Evolutionary conservation across 2,113 vertebrate genomes (phyloP).

Genomic region (Candoia aspera): DNA sequence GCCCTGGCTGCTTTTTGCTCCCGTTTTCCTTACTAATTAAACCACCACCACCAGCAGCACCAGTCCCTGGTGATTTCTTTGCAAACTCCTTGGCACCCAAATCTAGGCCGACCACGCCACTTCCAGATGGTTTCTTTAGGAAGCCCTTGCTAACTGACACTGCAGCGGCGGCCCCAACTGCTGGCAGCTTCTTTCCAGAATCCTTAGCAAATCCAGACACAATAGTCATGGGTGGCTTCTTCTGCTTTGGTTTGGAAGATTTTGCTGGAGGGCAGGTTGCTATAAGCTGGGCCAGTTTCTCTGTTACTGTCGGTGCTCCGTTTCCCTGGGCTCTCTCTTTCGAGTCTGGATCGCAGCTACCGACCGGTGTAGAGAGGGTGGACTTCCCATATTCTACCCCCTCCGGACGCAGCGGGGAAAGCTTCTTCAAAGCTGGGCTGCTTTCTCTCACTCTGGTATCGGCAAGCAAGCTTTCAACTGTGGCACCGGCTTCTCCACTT

Average conservation of each 20-base stretch:
- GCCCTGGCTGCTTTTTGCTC: conserved; percentile 65
- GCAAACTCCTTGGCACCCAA: conserved; percentile 77
- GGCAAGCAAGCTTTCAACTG: conserved; percentile 69
- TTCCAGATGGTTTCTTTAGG: conserved; percentile 70
- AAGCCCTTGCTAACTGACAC: conserved; percentile 72
- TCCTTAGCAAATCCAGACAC: conserved; percentile 70
- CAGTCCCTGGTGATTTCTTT: conserved; percentile 74
- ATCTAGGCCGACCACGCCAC: conserved; percentile 65
- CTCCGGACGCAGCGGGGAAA: conserved; percentile 76
- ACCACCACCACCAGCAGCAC: conserved; percentile 66
- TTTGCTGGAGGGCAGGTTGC: conserved; percentile 94
- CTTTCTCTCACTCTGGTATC: conserved; percentile 74
- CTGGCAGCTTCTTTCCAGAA: conserved; percentile 70
- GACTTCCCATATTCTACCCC: conserved; percentile 78
- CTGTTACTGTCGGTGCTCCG: conserved; percentile 87
- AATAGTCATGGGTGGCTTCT: conserved; percentile 70
- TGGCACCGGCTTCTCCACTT: conserved; percentile 70
- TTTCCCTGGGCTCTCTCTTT: conserved; percentile 85
- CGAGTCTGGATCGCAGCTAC: conserved; percentile 78
- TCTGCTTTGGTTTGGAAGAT: conserved; percentile 90
- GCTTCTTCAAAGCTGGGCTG: conserved; percentile 71
- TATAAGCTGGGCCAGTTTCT: conserved; percentile 95
- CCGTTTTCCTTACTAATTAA: conserved; percentile 75
- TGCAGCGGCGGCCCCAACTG: conserved; percentile 56
- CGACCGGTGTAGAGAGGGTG: conserved; percentile 66